These are phyloP conservation scores for Desmophyllum pertusum DNA, from an alignment of 92 coral and sea anemone genomes.

Conservation along the genomic window DNA sequence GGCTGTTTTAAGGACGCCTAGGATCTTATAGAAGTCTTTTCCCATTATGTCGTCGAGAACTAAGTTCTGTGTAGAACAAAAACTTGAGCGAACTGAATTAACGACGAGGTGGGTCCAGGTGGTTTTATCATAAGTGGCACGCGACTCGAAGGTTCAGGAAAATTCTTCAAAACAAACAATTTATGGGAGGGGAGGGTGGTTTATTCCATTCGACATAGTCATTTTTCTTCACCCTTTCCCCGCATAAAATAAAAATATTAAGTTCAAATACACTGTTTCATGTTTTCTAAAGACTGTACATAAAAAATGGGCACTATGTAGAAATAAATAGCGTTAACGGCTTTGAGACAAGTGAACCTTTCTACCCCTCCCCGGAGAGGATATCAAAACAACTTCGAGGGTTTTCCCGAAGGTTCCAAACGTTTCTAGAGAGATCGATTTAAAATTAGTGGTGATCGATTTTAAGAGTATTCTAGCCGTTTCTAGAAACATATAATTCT, in stretches of 20 bases:
- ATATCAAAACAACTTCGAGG: conserved; percentile 5
- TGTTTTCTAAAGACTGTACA: not conserved
- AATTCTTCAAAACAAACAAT: not conserved
- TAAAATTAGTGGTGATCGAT: conserved; percentile 16
- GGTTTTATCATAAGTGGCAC: not conserved
- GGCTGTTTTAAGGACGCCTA: conserved; percentile 80
- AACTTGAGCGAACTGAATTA: not conserved
- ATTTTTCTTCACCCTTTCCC: not conserved
- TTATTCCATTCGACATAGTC: not conserved
- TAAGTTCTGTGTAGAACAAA: not conserved
- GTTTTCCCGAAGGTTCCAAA: conserved; percentile 39
- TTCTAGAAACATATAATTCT: conserved; percentile 4
- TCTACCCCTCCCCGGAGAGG: not conserved
- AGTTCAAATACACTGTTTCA: not conserved
- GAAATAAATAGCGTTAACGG: not conserved
- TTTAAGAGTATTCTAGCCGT: not conserved
- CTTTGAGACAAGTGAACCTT: not conserved
- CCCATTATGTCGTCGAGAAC: conserved; percentile 60
- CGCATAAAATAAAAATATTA: not conserved
- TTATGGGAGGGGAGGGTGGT: conserved; percentile 28
- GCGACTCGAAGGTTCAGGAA: conserved; percentile 18
- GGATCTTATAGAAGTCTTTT: conserved; percentile 83
- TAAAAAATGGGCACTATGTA: not conserved
- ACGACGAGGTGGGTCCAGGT: too few relatives aligned
- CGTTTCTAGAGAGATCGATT: not conserved